Evolutionary conservation across 2,888 invertebrate species (phyloP).

Genomic region (Platycheirus rosarum): DNA sequence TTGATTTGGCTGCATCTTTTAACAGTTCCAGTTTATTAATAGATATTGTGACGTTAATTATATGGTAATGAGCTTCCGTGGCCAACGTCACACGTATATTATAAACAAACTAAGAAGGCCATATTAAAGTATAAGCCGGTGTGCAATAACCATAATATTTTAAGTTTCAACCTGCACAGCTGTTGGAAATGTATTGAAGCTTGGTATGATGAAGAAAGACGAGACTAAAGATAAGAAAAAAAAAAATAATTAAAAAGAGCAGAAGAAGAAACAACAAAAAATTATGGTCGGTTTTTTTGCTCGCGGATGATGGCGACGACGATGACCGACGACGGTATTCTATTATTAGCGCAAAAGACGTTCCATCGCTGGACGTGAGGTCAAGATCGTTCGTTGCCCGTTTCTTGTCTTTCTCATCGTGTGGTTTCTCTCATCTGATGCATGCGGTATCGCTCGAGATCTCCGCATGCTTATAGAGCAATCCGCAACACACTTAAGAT

Average conservation of each 20-base stretch:
- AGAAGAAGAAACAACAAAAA: conserved; percentile 32
- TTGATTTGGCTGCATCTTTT: too few relatives aligned
- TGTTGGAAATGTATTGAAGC: conserved; percentile 8
- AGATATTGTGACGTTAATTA: too few relatives aligned
- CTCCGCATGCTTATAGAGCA: conserved; percentile 3
- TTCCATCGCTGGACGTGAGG: conserved; percentile 63
- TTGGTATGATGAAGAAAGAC: neutral
- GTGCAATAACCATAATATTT: neutral
- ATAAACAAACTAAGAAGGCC: neutral
- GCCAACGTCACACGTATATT: neutral
- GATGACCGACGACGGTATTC: conserved; percentile 28
- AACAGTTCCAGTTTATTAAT: too few relatives aligned
- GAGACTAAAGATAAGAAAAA: conserved; percentile 4
- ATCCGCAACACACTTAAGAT: conserved; percentile 11
- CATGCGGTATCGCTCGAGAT: conserved; percentile 38
- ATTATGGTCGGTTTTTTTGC: conserved; percentile 28
- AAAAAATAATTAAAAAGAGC: conserved; percentile 9
- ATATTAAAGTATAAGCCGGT: neutral
- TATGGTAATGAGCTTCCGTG: too few relatives aligned
- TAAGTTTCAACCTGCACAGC: conserved; percentile 16
- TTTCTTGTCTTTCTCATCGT: conserved; percentile 12
- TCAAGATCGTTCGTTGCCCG: conserved; percentile 73
- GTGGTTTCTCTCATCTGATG: conserved; percentile 22
- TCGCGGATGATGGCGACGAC: conserved; percentile 23
- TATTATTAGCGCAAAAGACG: conserved; percentile 63